Conservation (phyloP, 2,888 invertebrate genomes). For the Hypsopygia costalis region DNA sequence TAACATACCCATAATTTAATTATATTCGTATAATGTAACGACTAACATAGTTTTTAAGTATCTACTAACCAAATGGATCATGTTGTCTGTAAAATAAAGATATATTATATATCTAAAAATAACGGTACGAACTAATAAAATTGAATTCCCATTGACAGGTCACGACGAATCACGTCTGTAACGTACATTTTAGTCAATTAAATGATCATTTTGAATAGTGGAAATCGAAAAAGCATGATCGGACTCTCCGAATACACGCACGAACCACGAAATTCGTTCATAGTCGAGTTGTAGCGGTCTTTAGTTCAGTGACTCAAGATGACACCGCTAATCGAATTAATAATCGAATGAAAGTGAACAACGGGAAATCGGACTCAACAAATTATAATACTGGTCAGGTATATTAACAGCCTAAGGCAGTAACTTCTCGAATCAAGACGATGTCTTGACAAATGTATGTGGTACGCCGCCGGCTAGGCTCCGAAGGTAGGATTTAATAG, state of each 20-base stretch:
- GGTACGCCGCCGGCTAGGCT: constrained; percentile 2
- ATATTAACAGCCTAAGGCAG: constrained; percentile 4
- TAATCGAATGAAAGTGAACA: constrained; percentile 31
- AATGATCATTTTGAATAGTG: constrained; percentile 19
- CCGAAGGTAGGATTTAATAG: constrained; percentile 10
- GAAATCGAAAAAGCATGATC: constrained; percentile 16
- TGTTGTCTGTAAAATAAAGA: no score
- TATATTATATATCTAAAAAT: not conserved
- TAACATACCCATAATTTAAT: no score
- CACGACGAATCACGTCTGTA: constrained; percentile 10
- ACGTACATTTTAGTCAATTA: constrained; percentile 15
- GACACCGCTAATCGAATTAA: constrained; percentile 52
- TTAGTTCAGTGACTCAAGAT: constrained; percentile 36
- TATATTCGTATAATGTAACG: no score
- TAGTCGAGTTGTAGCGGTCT: constrained; percentile 32
- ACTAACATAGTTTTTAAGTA: no score
- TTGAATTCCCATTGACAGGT: constrained; percentile 3
- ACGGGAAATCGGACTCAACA: constrained; percentile 17
- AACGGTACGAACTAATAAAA: constrained; percentile 12
- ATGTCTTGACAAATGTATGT: constrained; percentile 9
- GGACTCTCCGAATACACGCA: constrained; percentile 28
- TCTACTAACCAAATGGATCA: no score
- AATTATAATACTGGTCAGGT: constrained; percentile 9
- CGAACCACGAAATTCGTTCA: constrained; percentile 36
- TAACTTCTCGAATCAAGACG: constrained; percentile 7